phyloP scores from a whole-genome alignment of 2,797 vertebrate species.

The Leptodactylus fallax region DNA sequence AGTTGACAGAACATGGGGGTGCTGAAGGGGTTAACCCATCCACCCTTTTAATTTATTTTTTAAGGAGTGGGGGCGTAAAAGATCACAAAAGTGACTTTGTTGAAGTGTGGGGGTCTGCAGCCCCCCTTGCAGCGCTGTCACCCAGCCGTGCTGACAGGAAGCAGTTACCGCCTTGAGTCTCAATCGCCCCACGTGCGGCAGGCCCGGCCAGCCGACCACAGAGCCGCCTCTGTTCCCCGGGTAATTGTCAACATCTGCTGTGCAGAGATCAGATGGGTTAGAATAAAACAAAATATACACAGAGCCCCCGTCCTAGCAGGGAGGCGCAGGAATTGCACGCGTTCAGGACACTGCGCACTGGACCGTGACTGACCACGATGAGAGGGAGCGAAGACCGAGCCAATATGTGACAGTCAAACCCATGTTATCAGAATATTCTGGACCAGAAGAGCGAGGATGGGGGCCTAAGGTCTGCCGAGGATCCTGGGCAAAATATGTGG shows the following conservation, averaged over 20 bases:
- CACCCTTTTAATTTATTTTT: neutral
- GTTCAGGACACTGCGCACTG: neutral
- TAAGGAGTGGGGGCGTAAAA: neutral
- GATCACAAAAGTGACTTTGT: slow-evolving; percentile 71
- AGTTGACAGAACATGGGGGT: neutral
- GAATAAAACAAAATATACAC: slow-evolving; percentile 43
- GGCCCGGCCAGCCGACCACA: slow-evolving; percentile 69
- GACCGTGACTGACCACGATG: neutral
- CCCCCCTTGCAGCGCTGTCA: slow-evolving; percentile 54
- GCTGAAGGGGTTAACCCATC: slow-evolving; percentile 36
- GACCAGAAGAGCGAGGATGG: neutral
- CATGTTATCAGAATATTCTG: neutral
- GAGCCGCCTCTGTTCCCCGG: slow-evolving; percentile 70
- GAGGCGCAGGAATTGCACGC: slow-evolving; percentile 17
- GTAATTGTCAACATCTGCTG: slow-evolving; percentile 73
- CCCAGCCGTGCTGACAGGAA: slow-evolving; percentile 70
- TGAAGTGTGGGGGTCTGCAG: slow-evolving; percentile 63
- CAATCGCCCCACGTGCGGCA: slow-evolving; percentile 72
- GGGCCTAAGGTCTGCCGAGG: neutral
- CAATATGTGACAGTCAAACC: neutral
- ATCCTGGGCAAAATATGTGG: neutral
- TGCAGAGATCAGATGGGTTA: slow-evolving; percentile 66
- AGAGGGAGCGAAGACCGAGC: neutral
- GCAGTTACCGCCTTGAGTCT: slow-evolving; percentile 69
- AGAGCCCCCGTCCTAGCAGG: neutral